Base-by-base conservation (phyloP, 1,140 invertebrate species). In the Oncopodura yosiiana region DNA sequence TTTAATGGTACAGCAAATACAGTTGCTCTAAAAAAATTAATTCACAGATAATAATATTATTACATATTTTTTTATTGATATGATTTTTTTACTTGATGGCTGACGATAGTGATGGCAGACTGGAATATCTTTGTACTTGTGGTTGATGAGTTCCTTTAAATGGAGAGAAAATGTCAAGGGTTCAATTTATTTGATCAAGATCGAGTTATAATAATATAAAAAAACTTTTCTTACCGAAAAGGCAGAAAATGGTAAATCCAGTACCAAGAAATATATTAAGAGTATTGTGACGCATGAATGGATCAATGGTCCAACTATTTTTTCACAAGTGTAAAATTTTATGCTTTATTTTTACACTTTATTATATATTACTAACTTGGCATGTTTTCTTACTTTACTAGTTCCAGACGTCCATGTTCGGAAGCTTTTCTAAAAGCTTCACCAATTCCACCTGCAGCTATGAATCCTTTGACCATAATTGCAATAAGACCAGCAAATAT, bases 91-190 rank as follows among this genome's bases (percentile, higher is more conserved):
- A 55, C 52, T 37, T 30, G 38, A 60, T 48, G 5, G 52, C 56
- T 30, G 52, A 46, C 46, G 18, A 38, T 11, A 64, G 32, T 29
- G 64, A 53, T 4, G 54, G 56, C 2, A 66, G 51, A 34, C 64
- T 64, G 53, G 59, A 62, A 32, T 72, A 72, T 49, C 76, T 60
- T 57, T 78, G 76, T 5, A 78, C 70, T 64, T 75, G 73, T 1
- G 75, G 69, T 62, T 78, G 76, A 60, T 76, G 76, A 12, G 71
- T 70, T 6, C 72, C n/a, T n/a, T n/a, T n/a, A n/a, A n/a, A n/a
- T n/a, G n/a, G n/a, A n/a, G n/a, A n/a, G n/a, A n/a, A n/a, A n/a
- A n/a, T n/a, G n/a, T n/a, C n/a, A n/a, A n/a, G n/a, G n/a, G n/a
- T n/a, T n/a, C n/a, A n/a, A n/a, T n/a, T n/a, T n/a, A n/a, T n/a